Evolutionary conservation across 1,140 invertebrate species (phyloP), one percentile per base, ranked within the genome.

Genomic region (Luehdorfia chinensis): DNA sequence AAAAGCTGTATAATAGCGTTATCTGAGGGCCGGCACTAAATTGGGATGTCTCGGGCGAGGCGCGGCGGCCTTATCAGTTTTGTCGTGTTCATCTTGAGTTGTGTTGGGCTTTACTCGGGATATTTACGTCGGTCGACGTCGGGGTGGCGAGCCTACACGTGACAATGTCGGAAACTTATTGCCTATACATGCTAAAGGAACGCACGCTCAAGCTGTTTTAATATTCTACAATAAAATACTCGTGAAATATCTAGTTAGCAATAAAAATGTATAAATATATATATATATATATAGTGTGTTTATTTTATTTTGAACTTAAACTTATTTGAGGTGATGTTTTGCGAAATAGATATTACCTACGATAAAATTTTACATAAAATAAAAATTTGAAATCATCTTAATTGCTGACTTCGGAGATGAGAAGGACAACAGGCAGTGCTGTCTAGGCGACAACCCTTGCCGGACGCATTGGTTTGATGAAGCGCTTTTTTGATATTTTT

Each of bases 1-100:
- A 86, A 84, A 86, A 86, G 81, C 79, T 84, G 72, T 85, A 80
- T 86, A 86, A 85, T 84, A 78, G 81, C 73, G 74, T 85, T 85
- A 85, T 85, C 81, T 75, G 43, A 33, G 66, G 71, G 53, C 67
- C 67, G 79, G 79, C 66, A 85, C 77, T 85, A 85, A 85, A 85
- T 85, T 85, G 79, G 81, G 79, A 86, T 83, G 81, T 86, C 77
- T 78, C 61, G 66, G 65, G 51, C 70, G 66, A 73, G 67, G 66
- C 66, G 66, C 68, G 75, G 72, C 59, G 62, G 57, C 37, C 75
- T 84, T 86, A 86, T 86, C 81, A 81, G 75, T 81, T 77, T 77
- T 78, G 81, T 81, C 81, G 67, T 86, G 81, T 86, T 77, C 77
- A 78, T 79, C 76, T 81, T 86, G 79, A 86, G 77, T 86, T 86